Evolutionary conservation across 2,888 invertebrate species (phyloP).

Genomic region (Meandrusa payeni): DNA sequence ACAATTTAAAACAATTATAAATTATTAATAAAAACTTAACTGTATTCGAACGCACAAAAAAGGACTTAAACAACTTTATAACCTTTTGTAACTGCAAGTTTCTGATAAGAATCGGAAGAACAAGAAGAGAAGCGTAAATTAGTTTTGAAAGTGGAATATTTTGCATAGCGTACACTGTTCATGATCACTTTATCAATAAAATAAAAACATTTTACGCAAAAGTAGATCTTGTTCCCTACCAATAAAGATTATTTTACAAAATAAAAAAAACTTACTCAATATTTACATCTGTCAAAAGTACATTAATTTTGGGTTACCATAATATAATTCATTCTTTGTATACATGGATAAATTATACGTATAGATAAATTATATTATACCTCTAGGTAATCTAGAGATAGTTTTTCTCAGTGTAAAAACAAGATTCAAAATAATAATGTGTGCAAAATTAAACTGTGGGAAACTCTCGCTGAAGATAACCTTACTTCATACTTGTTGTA

Average conservation of each 20-base stretch:
- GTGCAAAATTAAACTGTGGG: too few species aligned
- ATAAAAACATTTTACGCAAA: background rate
- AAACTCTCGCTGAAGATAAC: background rate
- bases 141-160: constrained; percentile 1
- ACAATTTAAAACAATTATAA: too few species aligned
- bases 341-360: too few species aligned
- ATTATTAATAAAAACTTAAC: too few species aligned
- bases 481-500: background rate
- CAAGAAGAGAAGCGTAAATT: too few species aligned
- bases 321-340: background rate
- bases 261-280: background rate
- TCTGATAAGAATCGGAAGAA: background rate
- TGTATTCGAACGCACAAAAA: too few species aligned
- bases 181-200: constrained; percentile 12
- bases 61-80: too few species aligned
- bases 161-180: constrained; percentile 1
- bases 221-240: background rate
- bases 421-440: too few species aligned
- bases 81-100: too few species aligned
- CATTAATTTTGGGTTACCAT: constrained; percentile 1
- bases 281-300: background rate
- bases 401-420: too few species aligned
- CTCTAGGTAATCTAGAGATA: too few species aligned
- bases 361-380: too few species aligned
- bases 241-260: background rate